Conservation (phyloP, 2,113 vertebrate genomes). For the Gulo gulo region DNA sequence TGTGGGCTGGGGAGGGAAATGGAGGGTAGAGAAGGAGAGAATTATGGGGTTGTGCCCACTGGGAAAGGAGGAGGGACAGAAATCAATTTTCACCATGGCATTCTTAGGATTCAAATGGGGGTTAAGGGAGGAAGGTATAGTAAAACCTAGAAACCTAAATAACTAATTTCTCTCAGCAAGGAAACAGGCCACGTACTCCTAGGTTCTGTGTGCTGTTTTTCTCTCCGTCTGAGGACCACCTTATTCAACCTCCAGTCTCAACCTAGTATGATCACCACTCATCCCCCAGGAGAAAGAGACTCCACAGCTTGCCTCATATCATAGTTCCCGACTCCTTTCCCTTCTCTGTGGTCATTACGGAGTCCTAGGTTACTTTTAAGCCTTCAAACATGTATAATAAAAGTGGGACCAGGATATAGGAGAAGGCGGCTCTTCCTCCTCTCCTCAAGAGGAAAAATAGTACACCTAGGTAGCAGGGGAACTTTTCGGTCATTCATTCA, state of each 20-base stretch:
- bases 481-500: not conserved
- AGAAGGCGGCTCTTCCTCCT: not conserved
- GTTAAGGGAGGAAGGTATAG: not conserved
- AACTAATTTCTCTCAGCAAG: conserved; percentile 37
- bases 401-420: not conserved
- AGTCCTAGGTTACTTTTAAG: not conserved
- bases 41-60: conserved; percentile 68
- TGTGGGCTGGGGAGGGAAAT: not conserved
- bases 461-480: not conserved
- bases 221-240: not conserved
- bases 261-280: not conserved
- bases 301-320: not conserved
- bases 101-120: conserved; percentile 65
- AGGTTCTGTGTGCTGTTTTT: not conserved
- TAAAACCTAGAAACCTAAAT: conserved; percentile 50
- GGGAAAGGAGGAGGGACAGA: conserved; percentile 61
- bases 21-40: conserved; percentile 32
- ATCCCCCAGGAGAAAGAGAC: not conserved
- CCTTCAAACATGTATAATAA: conserved; percentile 4
- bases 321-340: not conserved
- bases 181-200: not conserved
- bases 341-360: not conserved
- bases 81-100: conserved; percentile 67
- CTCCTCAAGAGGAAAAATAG: not conserved
- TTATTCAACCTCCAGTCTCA: not conserved